Base-by-base conservation (phyloP, 1,140 invertebrate species). In the Saccostrea glomerata region DNA sequence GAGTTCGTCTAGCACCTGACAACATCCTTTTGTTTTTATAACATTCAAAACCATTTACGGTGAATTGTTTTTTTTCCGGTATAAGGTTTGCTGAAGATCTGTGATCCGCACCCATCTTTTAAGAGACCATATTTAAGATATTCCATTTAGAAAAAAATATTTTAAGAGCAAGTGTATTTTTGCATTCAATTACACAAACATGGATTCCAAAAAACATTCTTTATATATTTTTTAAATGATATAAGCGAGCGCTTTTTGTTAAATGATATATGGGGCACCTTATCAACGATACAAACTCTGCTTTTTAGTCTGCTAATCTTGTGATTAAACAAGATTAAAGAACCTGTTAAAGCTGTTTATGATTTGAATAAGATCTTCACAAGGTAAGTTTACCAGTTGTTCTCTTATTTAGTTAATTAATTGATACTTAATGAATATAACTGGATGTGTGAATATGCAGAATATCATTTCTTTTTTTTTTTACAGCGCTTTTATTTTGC, bases 211-310 rank as follows among this genome's bases (percentile, higher is more conserved):
- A n/a, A 15, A 17, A 60, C 0, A 63, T 2, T 20, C n/a, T 63
- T 20, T 60, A 20, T 13, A 20, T 4, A 2, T 15, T 77, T 25
- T 25, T 77, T 77, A 36, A 77, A 77, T 77, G 70, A 0, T 77
- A 13, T 77, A 77, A 77, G 70, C 70, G 23, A 17, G 1, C 5
- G 23, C n/a, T 77, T 77, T 36, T 36, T 77, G 12, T 30, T 13
- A 5, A 77, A 36, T 77, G 70, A 30, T 12, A 77, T 30, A 77
- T 77, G 70, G 70, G 30, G 70, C 70, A 77, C 70, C 70, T 77
- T 77, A 77, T 77, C 70, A 77, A 77, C 70, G 70, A 77, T 9
- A 77, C 15, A 77, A 77, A 77, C 70, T 23, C 23, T 20, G 60
- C 12, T 36, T 23, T 73, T 30, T 15, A 36, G 30, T 36, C 9